phyloP scores from a whole-genome alignment of 2,888 invertebrate genomes.

The Stegana nigrithorax region DNA sequence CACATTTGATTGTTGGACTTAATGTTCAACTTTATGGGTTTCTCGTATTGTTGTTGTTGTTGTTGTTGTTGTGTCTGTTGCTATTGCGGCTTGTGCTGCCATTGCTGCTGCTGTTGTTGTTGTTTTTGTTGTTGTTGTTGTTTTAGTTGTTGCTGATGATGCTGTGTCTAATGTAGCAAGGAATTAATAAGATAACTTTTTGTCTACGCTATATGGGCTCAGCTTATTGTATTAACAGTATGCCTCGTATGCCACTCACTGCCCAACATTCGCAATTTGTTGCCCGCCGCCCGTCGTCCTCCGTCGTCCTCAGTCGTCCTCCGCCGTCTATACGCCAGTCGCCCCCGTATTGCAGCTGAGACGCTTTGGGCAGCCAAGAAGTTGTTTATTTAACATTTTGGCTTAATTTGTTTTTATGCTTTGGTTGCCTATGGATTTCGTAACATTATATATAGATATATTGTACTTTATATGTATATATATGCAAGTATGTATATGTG shows the following conservation, averaged over 20 bases:
- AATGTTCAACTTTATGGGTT: slow-evolving; percentile 34
- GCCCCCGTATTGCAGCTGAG: neutral
- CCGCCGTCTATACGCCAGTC: no score
- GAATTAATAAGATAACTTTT: slow-evolving; percentile 59
- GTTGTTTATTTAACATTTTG: slow-evolving; percentile 62
- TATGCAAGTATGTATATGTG: neutral
- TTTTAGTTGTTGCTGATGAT: slow-evolving; percentile 28
- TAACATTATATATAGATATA: neutral
- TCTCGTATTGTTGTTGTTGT: no score
- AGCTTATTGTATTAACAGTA: slow-evolving; percentile 9
- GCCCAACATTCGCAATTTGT: neutral
- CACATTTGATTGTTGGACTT: slow-evolving; percentile 58
- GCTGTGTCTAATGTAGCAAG: slow-evolving; percentile 35
- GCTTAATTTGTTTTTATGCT: slow-evolving; percentile 59
- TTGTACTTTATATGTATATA: no score
- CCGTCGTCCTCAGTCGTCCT: neutral
- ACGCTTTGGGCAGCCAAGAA: slow-evolving; percentile 40
- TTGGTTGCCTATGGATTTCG: slow-evolving; percentile 15
- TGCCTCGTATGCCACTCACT: neutral
- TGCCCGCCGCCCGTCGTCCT: neutral
- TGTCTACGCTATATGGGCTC: slow-evolving; percentile 19
- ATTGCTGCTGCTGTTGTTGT: no score
- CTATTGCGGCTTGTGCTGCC: slow-evolving; percentile 37
- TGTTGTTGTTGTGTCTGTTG: slow-evolving; percentile 27
- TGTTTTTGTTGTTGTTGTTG: slow-evolving; percentile 29